A percentile compares a stretch with the other conserved stretches of the same genome.
These are phyloP conservation scores for Canis aureus DNA, from an alignment of 2,113 vertebrate species.

Conservation along the genomic window DNA sequence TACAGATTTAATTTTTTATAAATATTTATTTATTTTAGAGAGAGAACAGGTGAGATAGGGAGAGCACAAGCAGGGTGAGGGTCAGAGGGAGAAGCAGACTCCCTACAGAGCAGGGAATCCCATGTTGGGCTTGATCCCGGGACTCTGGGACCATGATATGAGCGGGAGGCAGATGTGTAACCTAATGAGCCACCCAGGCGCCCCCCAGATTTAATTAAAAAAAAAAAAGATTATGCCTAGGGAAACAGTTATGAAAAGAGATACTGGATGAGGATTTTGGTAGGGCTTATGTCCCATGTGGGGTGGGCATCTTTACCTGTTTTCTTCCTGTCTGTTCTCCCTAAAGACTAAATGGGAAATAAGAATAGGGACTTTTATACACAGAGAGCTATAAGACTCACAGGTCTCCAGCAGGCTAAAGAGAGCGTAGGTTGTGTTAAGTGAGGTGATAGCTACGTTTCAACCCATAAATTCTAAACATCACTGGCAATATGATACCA, in stretches of 20 bases:
- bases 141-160: too few relatives aligned
- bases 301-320: not conserved
- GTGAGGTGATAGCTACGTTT: not conserved
- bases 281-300: not conserved
- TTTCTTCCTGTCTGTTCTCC: not conserved
- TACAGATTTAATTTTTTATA: not conserved
- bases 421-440: too few relatives aligned
- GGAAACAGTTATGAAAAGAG: not conserved
- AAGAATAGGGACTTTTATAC: not conserved
- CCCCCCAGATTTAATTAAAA: too few relatives aligned
- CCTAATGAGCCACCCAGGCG: too few relatives aligned
- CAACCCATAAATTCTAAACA: not conserved
- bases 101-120: too few relatives aligned
- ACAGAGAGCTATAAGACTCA: not conserved
- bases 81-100: too few relatives aligned
- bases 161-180: too few relatives aligned
- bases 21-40: too few relatives aligned
- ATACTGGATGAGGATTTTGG: not conserved
- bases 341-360: not conserved
- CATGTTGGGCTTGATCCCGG: too few relatives aligned
- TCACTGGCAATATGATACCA: not conserved
- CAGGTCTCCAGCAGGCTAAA: not conserved
- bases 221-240: too few relatives aligned
- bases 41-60: too few relatives aligned
- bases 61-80: too few relatives aligned